Conservation (phyloP, 1,140 invertebrate genomes). For the Nasonia longicornis region DNA sequence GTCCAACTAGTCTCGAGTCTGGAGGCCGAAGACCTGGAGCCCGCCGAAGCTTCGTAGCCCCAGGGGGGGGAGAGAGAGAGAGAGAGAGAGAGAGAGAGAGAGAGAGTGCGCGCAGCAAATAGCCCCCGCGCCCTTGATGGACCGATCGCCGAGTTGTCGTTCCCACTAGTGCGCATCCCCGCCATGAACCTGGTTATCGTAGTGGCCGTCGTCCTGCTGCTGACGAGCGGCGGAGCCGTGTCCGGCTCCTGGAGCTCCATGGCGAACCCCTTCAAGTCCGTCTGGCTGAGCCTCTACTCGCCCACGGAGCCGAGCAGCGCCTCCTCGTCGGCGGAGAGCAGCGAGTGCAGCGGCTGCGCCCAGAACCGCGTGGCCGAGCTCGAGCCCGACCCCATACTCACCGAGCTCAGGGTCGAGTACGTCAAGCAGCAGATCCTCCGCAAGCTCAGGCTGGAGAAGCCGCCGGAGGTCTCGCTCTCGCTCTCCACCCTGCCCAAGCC, state of each 20-base stretch:
- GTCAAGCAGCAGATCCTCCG: constrained; percentile 86
- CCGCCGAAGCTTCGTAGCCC: neutral
- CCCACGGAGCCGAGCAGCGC: neutral
- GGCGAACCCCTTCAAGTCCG: constrained; percentile 19
- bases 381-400: constrained; percentile 64
- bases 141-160: neutral
- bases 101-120: neutral
- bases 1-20: constrained; percentile 13
- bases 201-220: neutral
- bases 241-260: constrained; percentile 33
- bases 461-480: constrained; percentile 73
- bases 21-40: constrained; percentile 33
- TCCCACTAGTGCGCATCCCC: neutral
- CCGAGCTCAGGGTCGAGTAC: constrained; percentile 78
- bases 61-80: no score
- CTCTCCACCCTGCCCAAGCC: constrained; percentile 76
- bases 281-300: constrained; percentile 38
- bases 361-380: constrained; percentile 36
- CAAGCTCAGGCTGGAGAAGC: constrained; percentile 80
- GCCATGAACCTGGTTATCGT: neutral
- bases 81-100: no score
- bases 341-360: constrained; percentile 32
- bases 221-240: neutral
- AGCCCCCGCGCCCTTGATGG: neutral
- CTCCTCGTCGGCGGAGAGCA: neutral